Conservation (phyloP, 1,140 invertebrate species). For the Pygmarrhopalites habei region DNA sequence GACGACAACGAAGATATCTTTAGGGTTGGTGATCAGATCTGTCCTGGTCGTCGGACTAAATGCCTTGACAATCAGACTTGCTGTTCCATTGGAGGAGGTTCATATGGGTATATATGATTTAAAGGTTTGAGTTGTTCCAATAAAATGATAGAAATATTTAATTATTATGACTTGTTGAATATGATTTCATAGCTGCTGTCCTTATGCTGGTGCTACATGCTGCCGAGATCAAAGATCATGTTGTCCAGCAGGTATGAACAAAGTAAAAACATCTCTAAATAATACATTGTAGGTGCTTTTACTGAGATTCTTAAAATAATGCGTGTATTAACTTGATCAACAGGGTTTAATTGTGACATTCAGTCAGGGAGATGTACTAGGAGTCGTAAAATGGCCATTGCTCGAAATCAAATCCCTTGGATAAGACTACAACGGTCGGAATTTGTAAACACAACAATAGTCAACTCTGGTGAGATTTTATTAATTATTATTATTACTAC, state of each 20-base stretch:
- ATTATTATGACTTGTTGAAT: background rate
- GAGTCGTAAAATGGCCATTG: background rate
- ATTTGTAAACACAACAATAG: background rate
- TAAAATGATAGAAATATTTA: background rate
- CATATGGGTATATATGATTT: background rate
- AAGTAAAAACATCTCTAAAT: background rate
- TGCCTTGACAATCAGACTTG: constrained; percentile 1
- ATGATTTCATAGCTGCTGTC: background rate
- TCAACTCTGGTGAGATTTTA: background rate
- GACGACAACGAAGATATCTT: background rate
- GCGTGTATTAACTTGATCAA: background rate
- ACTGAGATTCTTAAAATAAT: background rate
- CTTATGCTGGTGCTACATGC: background rate
- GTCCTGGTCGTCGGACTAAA: background rate
- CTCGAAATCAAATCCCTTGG: background rate
- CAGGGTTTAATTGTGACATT: background rate
- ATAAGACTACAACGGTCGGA: background rate
- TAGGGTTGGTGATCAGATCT: background rate
- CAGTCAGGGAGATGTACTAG: background rate
- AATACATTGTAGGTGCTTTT: background rate
- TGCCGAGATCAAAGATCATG: background rate
- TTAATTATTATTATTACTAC: background rate
- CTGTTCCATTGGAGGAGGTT: background rate
- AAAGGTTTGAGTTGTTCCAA: background rate
- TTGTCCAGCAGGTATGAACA: background rate